Evolutionary conservation across 2,888 invertebrate genomes (phyloP).

Genomic region (Nephrotoma guestfalica): DNA sequence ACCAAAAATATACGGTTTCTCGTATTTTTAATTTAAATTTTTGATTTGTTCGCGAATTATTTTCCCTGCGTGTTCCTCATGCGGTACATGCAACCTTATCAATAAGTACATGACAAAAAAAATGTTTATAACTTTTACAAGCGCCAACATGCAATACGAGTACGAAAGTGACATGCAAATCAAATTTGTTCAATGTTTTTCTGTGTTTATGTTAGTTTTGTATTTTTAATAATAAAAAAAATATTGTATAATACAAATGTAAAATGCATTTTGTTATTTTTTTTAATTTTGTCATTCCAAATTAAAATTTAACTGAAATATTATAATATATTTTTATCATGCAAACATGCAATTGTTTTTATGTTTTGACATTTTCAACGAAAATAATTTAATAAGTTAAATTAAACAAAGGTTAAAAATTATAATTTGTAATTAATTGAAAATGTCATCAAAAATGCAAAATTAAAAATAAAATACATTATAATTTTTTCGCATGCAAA

Average conservation of each 20-base stretch:
- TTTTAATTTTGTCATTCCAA: neutral
- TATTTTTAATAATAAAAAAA: neutral
- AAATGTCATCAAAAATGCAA: neutral
- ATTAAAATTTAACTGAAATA: neutral
- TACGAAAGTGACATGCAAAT: neutral
- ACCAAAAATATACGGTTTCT: neutral
- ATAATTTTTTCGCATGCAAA: neutral
- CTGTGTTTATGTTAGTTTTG: neutral
- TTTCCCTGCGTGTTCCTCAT: neutral
- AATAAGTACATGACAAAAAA: neutral
- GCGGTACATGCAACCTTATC: neutral
- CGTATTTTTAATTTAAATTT: neutral
- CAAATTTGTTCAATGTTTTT: neutral
- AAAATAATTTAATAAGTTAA: neutral
- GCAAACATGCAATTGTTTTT: neutral
- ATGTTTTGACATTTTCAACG: neutral
- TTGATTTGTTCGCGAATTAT: neutral
- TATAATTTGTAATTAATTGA: neutral
- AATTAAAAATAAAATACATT: neutral
- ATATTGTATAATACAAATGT: neutral
- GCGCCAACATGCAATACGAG: neutral
- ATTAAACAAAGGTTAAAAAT: neutral
- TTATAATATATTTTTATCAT: neutral
- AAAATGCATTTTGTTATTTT: neutral
- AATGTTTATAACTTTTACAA: neutral